Percentiles rank a stretch among this genome's conserved stretches.
These are phyloP conservation scores for Drosophila leontia DNA, from an alignment of 1,140 invertebrate species.

Conservation along the genomic window DNA sequence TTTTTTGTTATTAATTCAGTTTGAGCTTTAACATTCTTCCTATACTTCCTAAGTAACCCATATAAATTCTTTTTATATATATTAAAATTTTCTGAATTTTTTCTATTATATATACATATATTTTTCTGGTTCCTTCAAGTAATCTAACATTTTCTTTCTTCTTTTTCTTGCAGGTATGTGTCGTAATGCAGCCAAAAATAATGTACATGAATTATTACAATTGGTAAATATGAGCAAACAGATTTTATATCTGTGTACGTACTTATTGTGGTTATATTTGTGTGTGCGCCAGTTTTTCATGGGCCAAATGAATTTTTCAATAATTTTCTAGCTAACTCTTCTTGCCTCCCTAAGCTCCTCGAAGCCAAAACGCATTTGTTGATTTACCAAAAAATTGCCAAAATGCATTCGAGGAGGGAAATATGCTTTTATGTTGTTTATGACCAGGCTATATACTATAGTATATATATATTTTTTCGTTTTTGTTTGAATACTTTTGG, in stretches of 20 bases:
- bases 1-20: too few relatives aligned
- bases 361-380: slow-evolving; percentile 25
- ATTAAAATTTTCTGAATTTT: not conserved
- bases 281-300: slow-evolving; percentile 53
- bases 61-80: too few relatives aligned
- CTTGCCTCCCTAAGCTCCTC: not conserved
- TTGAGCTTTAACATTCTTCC: too few relatives aligned
- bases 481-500: slow-evolving; percentile 18
- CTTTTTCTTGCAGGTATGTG: slow-evolving; percentile 61
- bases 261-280: not conserved
- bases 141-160: slow-evolving; percentile 11
- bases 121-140: not conserved
- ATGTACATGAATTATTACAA: slow-evolving; percentile 40
- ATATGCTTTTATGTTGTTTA: slow-evolving; percentile 22
- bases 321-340: slow-evolving; percentile 30
- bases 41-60: too few relatives aligned
- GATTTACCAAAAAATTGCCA: slow-evolving; percentile 33
- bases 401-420: slow-evolving; percentile 35
- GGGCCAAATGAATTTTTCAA: slow-evolving; percentile 61
- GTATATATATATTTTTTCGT: not conserved
- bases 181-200: slow-evolving; percentile 49
- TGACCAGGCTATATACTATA: not conserved
- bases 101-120: not conserved
- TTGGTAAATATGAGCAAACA: slow-evolving; percentile 54
- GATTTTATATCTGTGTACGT: slow-evolving; percentile 21